Percentiles rank a stretch among this genome's conserved stretches.
Evolutionary conservation across 2,888 invertebrate genomes (phyloP).

Genomic region (Chaetoderma sp.): DNA sequence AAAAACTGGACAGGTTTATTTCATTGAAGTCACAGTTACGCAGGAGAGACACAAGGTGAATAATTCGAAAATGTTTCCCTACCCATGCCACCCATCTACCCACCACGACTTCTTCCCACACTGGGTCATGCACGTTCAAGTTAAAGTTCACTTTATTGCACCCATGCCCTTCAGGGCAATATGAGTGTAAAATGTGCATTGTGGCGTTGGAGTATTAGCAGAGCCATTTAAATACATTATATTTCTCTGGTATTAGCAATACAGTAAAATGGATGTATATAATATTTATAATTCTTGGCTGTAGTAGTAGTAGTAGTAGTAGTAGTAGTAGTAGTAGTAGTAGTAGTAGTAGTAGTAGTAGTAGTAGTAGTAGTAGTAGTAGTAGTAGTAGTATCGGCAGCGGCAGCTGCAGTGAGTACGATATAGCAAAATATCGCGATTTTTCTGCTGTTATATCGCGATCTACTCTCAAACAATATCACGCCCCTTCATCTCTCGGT

Average conservation of each 20-base stretch:
- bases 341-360: background rate
- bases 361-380: background rate
- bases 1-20: no score
- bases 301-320: background rate
- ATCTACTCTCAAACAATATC: background rate
- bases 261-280: no score
- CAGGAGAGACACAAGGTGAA: no score
- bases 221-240: background rate
- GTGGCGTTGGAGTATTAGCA: background rate
- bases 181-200: background rate
- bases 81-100: no score
- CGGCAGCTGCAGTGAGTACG: no score
- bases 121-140: no score
- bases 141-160: no score
- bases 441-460: background rate
- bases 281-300: background rate
- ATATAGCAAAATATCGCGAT: background rate
- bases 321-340: background rate
- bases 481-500: background rate
- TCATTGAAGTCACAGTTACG: no score
- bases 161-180: background rate
- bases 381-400: no score
- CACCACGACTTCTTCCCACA: no score
- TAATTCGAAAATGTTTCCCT: no score
- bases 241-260: background rate